Percentiles rank a stretch among this genome's conserved stretches.
Conservation (phyloP, 2,888 invertebrate genomes). For the Ochropacha duplaris region DNA sequence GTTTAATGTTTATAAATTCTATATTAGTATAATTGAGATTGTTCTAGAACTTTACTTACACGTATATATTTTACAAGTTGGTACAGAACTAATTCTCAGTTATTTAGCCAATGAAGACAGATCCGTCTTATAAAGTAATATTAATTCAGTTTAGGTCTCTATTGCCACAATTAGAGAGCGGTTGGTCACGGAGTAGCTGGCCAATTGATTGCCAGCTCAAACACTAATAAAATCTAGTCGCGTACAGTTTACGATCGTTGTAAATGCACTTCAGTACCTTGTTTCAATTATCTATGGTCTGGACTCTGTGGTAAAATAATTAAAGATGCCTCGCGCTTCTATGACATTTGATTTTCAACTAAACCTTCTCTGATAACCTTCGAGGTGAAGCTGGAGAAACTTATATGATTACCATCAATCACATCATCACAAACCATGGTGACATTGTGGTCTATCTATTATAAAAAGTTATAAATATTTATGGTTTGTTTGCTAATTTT, state of each 20-base stretch:
- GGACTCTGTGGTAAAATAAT: conserved; percentile 22
- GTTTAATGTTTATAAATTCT: not conserved
- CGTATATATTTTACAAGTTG: not conserved
- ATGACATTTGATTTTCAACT: no score
- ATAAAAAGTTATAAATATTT: no score
- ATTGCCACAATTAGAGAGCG: not conserved
- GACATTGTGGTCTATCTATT: no score
- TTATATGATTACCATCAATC: no score
- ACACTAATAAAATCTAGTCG: conserved; percentile 22
- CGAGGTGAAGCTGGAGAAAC: no score
- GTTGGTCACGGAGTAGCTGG: conserved; percentile 14
- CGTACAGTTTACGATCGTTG: conserved; percentile 25
- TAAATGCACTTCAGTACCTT: conserved; percentile 12
- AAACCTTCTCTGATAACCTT: no score
- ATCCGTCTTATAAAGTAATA: not conserved
- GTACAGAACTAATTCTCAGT: not conserved
- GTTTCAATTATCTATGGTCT: conserved; percentile 24
- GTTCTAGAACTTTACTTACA: not conserved
- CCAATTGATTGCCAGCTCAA: conserved; percentile 21
- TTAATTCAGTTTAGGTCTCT: not conserved
- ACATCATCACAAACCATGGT: no score
- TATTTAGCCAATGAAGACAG: not conserved
- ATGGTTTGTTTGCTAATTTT: no score
- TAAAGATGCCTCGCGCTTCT: not conserved
- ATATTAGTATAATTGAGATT: not conserved